Base-by-base conservation (phyloP, 2,113 vertebrate genomes). In the Sus scrofa region DNA sequence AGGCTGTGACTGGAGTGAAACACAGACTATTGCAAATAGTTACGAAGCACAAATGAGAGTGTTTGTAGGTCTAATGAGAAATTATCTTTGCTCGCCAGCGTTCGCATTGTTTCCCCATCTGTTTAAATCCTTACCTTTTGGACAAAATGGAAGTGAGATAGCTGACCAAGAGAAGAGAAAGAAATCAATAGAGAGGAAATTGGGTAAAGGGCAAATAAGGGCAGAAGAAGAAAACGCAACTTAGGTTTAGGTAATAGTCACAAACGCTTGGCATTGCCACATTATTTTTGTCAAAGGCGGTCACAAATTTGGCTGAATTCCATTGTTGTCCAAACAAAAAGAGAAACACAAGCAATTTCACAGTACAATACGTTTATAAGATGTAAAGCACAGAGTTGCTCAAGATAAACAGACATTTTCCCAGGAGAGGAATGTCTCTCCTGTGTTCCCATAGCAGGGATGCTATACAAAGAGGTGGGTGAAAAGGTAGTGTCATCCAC, bases 91-190 rank as follows among this genome's bases (percentile, higher is more conserved):
- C 39, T 89, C 54, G n/a, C 1, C 78, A 84, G 39, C n/a, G 4
- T 24, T 3, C 67, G 12, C 58, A 9, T n/a, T 79, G 86, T 93
- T 37, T 54, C 37, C 32, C 18, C 37, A 4, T 70, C 44, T 91
- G 15, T 26, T 18, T 52, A 90, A 71, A 89, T 54, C n/a, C 32
- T 83, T 75, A 24, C 95, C 16, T 68, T 83, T 78, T 82, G 7
- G 13, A n/a, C 37, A 20, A 96, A 86, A 77, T 91, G 54, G 8
- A 54, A 71, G 82, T 63, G 11, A 91, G 16, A 4, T 71, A 7
- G 0, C 60, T 86, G 54, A 87, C 24, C 6, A n/a, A 85, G 16
- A 83, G 37, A 52, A 30, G 4, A 65, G 9, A 58, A 62, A 37
- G 44, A 89, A 95, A 77, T 60, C 52, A 81, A 19, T 52, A 37